Conservation (phyloP, 1,140 invertebrate species). For the Adoxophyes honmai region DNA sequence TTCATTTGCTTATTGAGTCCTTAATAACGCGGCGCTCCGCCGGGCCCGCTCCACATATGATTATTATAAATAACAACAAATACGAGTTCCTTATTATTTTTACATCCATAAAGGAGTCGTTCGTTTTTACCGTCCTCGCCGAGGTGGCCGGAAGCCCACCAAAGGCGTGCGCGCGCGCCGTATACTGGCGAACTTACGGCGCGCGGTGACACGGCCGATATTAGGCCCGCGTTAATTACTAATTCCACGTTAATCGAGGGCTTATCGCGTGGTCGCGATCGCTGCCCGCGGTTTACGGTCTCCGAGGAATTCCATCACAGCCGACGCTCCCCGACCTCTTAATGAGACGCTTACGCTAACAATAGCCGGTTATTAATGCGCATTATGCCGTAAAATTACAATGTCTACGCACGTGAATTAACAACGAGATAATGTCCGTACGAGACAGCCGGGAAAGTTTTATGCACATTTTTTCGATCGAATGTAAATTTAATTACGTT, state of each 20-base stretch:
- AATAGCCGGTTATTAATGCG: slow-evolving; percentile 38
- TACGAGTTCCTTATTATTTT: slow-evolving; percentile 50
- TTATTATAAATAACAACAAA: slow-evolving; percentile 62
- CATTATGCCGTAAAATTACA: slow-evolving; percentile 49
- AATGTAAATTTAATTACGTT: slow-evolving; percentile 35
- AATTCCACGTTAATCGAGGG: slow-evolving; percentile 29
- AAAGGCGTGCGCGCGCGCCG: slow-evolving; percentile 35
- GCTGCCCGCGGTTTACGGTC: slow-evolving; percentile 26
- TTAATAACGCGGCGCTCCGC: slow-evolving; percentile 63
- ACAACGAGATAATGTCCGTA: slow-evolving; percentile 34
- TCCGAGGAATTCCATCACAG: slow-evolving; percentile 36
- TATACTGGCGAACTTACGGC: slow-evolving; percentile 36
- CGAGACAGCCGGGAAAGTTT: slow-evolving; percentile 26
- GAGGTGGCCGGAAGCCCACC: slow-evolving; percentile 56
- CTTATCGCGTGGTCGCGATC: slow-evolving; percentile 27
- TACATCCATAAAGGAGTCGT: slow-evolving; percentile 31
- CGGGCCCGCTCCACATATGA: slow-evolving; percentile 52
- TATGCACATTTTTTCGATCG: slow-evolving; percentile 30
- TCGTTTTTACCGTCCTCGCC: slow-evolving; percentile 26
- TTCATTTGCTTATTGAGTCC: slow-evolving; percentile 76
- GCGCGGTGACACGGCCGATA: slow-evolving; percentile 29
- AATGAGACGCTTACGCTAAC: slow-evolving; percentile 38
- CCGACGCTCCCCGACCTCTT: slow-evolving; percentile 26
- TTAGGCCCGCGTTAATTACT: slow-evolving; percentile 36
- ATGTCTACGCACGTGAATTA: slow-evolving; percentile 39